Percentiles rank a stretch among this genome's conserved stretches.
Evolutionary conservation across 2,888 invertebrate species (phyloP).

Genomic region (Aspidapion aeneum): DNA sequence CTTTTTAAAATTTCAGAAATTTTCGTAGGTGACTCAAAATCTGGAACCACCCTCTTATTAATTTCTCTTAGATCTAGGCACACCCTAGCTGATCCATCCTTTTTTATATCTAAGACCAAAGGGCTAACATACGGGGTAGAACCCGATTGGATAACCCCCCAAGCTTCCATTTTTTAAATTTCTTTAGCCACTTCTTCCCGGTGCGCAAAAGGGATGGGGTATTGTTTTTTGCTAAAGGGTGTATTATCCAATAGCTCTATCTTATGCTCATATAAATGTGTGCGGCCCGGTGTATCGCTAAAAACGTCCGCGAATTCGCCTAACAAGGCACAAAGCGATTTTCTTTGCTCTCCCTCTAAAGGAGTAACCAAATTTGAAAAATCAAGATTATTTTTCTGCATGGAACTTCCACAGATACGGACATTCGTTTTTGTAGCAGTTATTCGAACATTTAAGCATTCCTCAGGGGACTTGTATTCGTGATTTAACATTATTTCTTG

Average conservation of each 20-base stretch:
- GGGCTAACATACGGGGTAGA: conserved; percentile 32
- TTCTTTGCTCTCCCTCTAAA: conserved; percentile 1
- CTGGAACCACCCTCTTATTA: conserved; percentile 30
- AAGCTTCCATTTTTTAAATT: conserved; percentile 24
- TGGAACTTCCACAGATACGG: not conserved
- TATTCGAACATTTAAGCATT: conserved; percentile 1
- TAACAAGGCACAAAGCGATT: not conserved
- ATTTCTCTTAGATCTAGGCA: conserved; percentile 33
- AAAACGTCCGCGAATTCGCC: not conserved
- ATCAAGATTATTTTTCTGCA: not conserved
- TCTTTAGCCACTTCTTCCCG: conserved; percentile 3
- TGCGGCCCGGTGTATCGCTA: conserved; percentile 15
- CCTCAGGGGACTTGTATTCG: not conserved
- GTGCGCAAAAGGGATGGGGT: conserved; percentile 9
- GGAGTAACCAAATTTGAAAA: not conserved
- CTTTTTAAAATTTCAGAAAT: conserved; percentile 9
- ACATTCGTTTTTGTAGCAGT: not conserved
- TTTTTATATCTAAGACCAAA: conserved; percentile 29
- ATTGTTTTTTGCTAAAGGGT: conserved; percentile 15
- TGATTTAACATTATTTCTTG: not conserved
- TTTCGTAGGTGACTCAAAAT: conserved; percentile 26
- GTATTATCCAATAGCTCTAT: conserved; percentile 22
- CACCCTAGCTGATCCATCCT: conserved; percentile 29
- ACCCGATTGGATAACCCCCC: conserved; percentile 32
- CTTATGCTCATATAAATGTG: conserved; percentile 23